Evolutionary conservation across 2,113 vertebrate genomes (phyloP), one percentile per base, ranked within the genome.

Genomic region (Pyrgilauda ruficollis): DNA sequence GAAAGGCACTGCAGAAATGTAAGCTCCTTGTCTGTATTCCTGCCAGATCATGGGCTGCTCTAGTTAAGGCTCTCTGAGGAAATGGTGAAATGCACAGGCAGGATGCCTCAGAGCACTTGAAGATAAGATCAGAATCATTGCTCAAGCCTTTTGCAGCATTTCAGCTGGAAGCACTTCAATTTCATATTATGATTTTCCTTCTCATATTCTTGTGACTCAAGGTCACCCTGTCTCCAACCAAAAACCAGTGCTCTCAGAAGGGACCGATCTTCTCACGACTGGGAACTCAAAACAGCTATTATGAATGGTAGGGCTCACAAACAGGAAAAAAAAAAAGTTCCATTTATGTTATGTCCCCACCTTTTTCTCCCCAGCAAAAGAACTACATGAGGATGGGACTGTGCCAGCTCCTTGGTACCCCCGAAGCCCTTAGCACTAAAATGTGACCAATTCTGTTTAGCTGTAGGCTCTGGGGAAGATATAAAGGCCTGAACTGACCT

Each of bases 1-100:
- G 78, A 94, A 96, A 94, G 55, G 50, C 64, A 23, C 26, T 67
- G 77, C 62, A 91, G 88, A 86, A 97, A 75, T 63, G 35, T 69
- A 75, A 96, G 43, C 14, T 90, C 33, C 52, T 87, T 92, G 63
- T 88, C 72, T 80, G 19, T 92, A 20, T 81, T 90, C 39, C 58
- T 94, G 90, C 64, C 79, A 85, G 78, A 61, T 63, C 41, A 69
- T 21, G 33, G 70, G 37, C 70, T 96, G 59, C 91, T 94, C 16
- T 78, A 55, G 46, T 81, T 83, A 86, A 87, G 56, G 15, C 49
- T 85, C 15, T 89, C 62, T 1, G 0, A 49, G 26, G 72, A 78
- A 84, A 44, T 69, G 47, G 35, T 70, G 62, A 90, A 94, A 66
- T 62, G 44, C 35, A 35, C 15, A 1, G 56, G 43, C 58, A 86